Conservation (phyloP, 2,888 invertebrate species). For the Odontothrips loti region DNA sequence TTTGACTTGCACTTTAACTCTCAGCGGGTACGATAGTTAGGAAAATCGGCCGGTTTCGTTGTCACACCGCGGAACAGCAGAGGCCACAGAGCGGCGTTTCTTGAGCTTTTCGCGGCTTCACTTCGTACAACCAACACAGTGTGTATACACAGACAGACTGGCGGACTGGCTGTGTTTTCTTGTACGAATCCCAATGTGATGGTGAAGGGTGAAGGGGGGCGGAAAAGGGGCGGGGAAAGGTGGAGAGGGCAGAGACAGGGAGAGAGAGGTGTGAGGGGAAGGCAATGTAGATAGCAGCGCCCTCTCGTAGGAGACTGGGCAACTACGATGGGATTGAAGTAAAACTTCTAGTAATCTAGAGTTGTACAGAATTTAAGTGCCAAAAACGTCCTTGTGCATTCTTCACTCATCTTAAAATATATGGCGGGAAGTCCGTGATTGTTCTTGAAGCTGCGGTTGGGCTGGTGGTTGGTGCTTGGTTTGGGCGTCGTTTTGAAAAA, state of each 20-base stretch:
- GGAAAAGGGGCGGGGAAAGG: background rate
- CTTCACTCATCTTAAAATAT: too few relatives aligned
- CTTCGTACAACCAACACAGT: constrained; percentile 3
- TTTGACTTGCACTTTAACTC: background rate
- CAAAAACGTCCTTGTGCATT: too few relatives aligned
- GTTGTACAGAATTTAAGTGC: too few relatives aligned
- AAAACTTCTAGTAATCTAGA: too few relatives aligned
- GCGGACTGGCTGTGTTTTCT: background rate
- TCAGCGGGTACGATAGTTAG: background rate
- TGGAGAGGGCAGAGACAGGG: background rate
- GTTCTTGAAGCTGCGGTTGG: too few relatives aligned
- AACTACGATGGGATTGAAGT: too few relatives aligned
- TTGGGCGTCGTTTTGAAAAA: too few relatives aligned
- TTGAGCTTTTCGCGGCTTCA: background rate
- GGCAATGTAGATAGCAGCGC: background rate
- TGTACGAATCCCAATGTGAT: background rate
- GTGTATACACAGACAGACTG: background rate
- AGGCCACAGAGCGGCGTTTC: background rate
- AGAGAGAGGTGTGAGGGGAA: background rate
- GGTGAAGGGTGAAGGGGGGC: background rate
- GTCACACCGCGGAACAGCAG: background rate
- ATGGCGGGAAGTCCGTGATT: too few relatives aligned
- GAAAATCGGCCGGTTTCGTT: background rate
- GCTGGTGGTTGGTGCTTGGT: too few relatives aligned
- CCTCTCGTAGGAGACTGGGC: background rate